Conservation (phyloP, 53 echinoderm and acorn worm genomes). For the Paelopatides confundens region DNA sequence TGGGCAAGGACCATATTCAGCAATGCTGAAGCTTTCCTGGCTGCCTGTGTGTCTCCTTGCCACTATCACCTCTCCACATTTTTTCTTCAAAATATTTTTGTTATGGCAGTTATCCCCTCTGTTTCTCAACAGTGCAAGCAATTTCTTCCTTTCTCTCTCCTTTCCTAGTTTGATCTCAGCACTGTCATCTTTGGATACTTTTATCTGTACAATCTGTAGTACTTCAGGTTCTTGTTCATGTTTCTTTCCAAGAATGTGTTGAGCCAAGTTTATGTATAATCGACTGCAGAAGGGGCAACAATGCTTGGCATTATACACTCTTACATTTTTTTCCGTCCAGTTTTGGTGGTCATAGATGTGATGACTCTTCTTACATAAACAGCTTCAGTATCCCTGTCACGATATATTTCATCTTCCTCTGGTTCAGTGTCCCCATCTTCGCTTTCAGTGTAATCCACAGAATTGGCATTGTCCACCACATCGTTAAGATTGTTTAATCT, state of each 20-base stretch:
- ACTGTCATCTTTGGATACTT: not conserved
- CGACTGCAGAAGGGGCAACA: slow-evolving; percentile 58
- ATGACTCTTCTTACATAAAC: slow-evolving; percentile 1
- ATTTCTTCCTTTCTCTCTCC: slow-evolving; percentile 28
- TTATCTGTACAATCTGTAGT: slow-evolving; percentile 9
- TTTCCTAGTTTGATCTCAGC: not conserved
- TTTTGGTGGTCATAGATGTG: not conserved
- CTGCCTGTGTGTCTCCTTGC: slow-evolving; percentile 7
- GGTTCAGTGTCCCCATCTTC: not conserved
- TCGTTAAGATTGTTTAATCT: not conserved
- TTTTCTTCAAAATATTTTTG: slow-evolving; percentile 53
- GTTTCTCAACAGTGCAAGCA: slow-evolving; percentile 32
- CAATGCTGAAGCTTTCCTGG: not conserved
- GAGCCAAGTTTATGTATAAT: slow-evolving; percentile 31
- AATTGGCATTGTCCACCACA: not conserved
- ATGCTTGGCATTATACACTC: slow-evolving; percentile 60
- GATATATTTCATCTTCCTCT: not conserved
- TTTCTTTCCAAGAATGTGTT: slow-evolving; percentile 28
- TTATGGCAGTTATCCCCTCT: slow-evolving; percentile 57
- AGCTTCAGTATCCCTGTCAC: not conserved
- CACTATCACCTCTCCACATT: slow-evolving; percentile 49
- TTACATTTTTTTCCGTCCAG: slow-evolving; percentile 54
- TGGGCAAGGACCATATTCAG: slow-evolving; percentile 67
- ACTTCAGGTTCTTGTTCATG: slow-evolving; percentile 44
- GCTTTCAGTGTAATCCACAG: not conserved